phyloP scores from a whole-genome alignment of 2,113 vertebrate genomes.

The Prietella phreatophila region DNA sequence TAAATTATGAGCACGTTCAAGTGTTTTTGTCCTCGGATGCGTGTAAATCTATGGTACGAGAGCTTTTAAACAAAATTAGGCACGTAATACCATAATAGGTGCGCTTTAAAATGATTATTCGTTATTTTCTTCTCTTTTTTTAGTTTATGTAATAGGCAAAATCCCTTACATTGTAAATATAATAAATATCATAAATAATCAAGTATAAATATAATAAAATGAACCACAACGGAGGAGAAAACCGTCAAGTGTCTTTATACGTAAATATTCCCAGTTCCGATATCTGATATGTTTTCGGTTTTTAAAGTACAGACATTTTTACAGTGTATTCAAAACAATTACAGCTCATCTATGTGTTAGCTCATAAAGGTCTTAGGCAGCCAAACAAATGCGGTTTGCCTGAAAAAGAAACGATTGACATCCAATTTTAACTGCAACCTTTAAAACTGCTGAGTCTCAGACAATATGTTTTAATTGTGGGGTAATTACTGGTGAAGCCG shows the following conservation, averaged over 20 bases:
- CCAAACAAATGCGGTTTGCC: not conserved
- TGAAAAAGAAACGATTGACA: not conserved
- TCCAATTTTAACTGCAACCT: not conserved
- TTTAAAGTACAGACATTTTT: not conserved
- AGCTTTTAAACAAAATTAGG: too few species aligned
- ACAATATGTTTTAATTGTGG: not conserved
- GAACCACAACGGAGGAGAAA: not conserved
- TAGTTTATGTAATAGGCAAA: not conserved
- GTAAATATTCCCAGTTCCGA: not conserved
- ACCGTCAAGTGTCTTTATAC: not conserved
- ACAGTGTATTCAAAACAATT: not conserved
- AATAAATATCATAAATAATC: not conserved
- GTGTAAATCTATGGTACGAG: too few species aligned
- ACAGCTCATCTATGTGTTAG: not conserved
- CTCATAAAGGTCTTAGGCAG: not conserved
- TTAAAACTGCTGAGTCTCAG: slow-evolving; percentile 1
- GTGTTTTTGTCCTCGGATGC: too few species aligned
- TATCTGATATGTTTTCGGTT: not conserved
- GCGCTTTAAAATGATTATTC: too few species aligned
- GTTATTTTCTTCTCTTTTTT: too few species aligned
- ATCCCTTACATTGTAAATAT: not conserved
- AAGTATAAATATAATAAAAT: not conserved
- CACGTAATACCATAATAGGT: too few species aligned
- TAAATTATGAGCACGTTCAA: too few species aligned
- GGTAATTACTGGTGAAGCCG: not conserved